Evolutionary conservation across 2,113 vertebrate species (phyloP).

Genomic region (Seriola dumerili): DNA sequence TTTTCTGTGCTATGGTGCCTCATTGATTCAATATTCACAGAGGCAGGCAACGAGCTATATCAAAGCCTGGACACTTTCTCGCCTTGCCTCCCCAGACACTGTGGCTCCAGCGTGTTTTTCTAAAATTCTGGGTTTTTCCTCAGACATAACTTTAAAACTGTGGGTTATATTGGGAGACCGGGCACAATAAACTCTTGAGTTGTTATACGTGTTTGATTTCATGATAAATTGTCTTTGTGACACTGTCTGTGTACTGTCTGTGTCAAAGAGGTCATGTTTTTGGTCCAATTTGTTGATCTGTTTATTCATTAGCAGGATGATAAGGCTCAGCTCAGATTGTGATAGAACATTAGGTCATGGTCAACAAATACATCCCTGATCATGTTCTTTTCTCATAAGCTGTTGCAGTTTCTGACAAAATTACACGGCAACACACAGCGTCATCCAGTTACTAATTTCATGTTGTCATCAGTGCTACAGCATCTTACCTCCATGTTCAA

Average conservation of each 20-base stretch:
- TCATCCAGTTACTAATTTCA: background rate
- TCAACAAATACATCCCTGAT: too few relatives aligned
- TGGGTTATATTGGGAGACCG: background rate
- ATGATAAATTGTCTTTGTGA: background rate
- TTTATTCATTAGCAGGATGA: background rate
- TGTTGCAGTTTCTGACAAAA: too few relatives aligned
- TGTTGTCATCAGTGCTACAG: background rate
- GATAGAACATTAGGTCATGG: background rate
- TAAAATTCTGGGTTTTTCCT: constrained; percentile 35
- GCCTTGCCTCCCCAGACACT: constrained; percentile 40
- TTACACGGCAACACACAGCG: too few relatives aligned
- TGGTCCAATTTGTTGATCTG: background rate
- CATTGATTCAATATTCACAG: constrained; percentile 78
- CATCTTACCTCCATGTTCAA: background rate
- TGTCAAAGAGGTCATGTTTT: background rate
- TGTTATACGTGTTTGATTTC: background rate
- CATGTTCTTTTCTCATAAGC: too few relatives aligned
- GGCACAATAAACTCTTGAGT: background rate
- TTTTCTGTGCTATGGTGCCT: constrained; percentile 66
- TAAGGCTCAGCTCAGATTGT: background rate
- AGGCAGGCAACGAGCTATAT: constrained; percentile 55
- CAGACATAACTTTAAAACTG: constrained; percentile 27
- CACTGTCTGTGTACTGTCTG: too few relatives aligned
- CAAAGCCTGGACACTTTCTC: constrained; percentile 63
- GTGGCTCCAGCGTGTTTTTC: constrained; percentile 28